Percentiles rank a stretch among this genome's conserved stretches.
Evolutionary conservation across 2,888 invertebrate genomes (phyloP).

Genomic region (Drosophila nigricruria): DNA sequence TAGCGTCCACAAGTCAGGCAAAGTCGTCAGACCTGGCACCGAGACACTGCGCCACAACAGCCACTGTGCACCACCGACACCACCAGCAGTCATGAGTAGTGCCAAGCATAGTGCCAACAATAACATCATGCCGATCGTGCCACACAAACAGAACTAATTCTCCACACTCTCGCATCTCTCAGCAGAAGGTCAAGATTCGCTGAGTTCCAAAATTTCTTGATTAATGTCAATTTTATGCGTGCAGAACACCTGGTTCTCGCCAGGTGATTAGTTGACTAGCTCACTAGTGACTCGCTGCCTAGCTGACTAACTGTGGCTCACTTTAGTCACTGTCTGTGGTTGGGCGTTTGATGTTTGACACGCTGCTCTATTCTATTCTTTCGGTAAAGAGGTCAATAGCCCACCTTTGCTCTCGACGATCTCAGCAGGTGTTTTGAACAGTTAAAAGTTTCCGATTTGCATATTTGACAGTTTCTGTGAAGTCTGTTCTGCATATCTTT

Average conservation of each 20-base stretch:
- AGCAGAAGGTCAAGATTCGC: slow-evolving; percentile 43
- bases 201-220: slow-evolving; percentile 19
- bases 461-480: slow-evolving; percentile 17
- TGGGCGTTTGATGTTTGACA: slow-evolving; percentile 45
- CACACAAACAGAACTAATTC: slow-evolving; percentile 60
- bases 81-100: not conserved
- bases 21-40: slow-evolving; percentile 39
- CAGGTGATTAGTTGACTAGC: slow-evolving; percentile 3
- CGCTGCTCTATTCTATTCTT: slow-evolving; percentile 22
- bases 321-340: not conserved
- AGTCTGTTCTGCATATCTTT: slow-evolving; percentile 1
- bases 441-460: slow-evolving; percentile 19
- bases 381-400: slow-evolving; percentile 59
- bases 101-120: slow-evolving; percentile 21
- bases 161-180: slow-evolving; percentile 19
- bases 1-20: slow-evolving; percentile 60
- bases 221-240: slow-evolving; percentile 74
- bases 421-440: not conserved
- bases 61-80: slow-evolving; percentile 12
- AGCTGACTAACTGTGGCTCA: slow-evolving; percentile 5
- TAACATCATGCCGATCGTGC: slow-evolving; percentile 41
- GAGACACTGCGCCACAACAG: slow-evolving; percentile 64
- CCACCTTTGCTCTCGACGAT: slow-evolving; percentile 15
- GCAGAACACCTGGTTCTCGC: slow-evolving; percentile 31
- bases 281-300: not conserved